Percentiles rank a stretch among this genome's conserved stretches.
Evolutionary conservation across 2,113 vertebrate genomes (phyloP).

Genomic region (Passer domesticus): DNA sequence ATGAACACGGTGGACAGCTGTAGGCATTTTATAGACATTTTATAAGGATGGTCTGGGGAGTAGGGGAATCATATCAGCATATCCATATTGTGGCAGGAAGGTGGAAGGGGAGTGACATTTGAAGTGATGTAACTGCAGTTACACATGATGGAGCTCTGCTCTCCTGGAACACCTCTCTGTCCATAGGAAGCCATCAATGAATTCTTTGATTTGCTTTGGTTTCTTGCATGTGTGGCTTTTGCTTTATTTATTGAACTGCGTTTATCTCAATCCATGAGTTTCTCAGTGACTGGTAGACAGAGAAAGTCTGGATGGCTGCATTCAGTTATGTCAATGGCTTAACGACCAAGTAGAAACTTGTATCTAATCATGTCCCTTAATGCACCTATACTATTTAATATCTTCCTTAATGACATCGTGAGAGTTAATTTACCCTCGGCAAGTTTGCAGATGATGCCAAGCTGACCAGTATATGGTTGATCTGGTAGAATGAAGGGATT

Average conservation of each 20-base stretch:
- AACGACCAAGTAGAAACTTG: neutral
- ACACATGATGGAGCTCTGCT: neutral
- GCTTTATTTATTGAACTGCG: neutral
- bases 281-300: neutral
- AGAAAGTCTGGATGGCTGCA: neutral
- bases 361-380: neutral
- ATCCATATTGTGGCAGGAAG: neutral
- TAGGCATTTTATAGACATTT: neutral
- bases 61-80: no score
- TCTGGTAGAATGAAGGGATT: neutral
- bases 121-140: neutral
- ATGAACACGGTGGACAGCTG: neutral
- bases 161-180: neutral
- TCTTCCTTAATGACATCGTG: neutral
- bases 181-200: no score
- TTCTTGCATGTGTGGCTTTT: neutral
- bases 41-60: neutral
- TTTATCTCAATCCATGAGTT: neutral
- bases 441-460: neutral
- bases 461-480: neutral
- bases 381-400: neutral
- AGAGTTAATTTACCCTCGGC: neutral
- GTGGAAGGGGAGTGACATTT: neutral
- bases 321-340: neutral
- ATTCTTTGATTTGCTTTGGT: neutral